Evolutionary conservation across 1,140 invertebrate genomes (phyloP).

Genomic region (Ganaspis sp.): DNA sequence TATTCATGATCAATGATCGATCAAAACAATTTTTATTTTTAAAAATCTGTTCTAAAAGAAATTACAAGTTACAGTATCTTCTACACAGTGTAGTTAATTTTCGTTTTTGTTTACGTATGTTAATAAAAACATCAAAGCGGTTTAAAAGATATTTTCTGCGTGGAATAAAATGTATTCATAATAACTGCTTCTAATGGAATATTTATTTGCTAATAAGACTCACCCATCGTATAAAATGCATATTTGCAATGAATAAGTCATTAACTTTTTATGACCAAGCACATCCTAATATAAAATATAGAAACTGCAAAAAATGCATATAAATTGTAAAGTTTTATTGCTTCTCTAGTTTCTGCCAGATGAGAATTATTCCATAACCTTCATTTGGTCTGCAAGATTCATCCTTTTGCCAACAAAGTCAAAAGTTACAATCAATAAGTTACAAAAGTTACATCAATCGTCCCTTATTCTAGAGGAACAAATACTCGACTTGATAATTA

Average conservation of each 20-base stretch:
- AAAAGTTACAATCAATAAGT: too few relatives aligned
- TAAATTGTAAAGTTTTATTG: not conserved
- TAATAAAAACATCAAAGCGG: not conserved
- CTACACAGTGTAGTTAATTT: not conserved
- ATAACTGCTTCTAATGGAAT: not conserved
- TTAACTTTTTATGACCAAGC: not conserved
- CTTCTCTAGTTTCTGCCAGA: not conserved
- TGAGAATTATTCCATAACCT: not conserved
- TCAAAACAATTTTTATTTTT: not conserved
- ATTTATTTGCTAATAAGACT: conserved; percentile 6
- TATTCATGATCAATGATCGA: not conserved
- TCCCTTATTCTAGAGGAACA: too few relatives aligned
- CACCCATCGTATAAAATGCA: not conserved
- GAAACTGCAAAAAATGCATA: not conserved
- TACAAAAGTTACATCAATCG: too few relatives aligned
- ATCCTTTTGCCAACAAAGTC: too few relatives aligned
- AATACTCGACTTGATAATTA: too few relatives aligned
- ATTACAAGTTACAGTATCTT: not conserved
- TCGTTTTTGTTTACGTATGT: not conserved
- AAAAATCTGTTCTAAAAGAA: not conserved
- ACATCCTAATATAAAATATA: not conserved
- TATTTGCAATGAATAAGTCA: not conserved
- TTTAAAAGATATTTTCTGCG: not conserved
- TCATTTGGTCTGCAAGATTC: too few relatives aligned
- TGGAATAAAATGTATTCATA: not conserved